Conservation (phyloP, 2,797 vertebrate species). For the Phaenicophaeus curvirostris region DNA sequence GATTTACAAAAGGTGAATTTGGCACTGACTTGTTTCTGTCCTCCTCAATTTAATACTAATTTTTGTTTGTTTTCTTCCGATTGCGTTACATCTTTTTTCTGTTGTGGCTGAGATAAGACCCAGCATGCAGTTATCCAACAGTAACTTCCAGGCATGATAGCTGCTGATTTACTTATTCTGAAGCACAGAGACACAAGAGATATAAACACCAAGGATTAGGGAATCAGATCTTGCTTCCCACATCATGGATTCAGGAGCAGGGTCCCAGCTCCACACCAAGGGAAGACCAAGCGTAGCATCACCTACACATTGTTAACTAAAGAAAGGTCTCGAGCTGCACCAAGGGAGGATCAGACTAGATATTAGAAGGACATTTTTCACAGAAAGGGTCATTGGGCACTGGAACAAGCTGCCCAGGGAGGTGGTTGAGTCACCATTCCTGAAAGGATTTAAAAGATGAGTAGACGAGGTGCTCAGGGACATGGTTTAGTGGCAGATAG, state of each 20-base stretch:
- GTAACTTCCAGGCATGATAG: neutral
- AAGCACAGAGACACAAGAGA: neutral
- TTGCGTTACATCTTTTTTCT: neutral
- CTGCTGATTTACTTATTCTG: neutral
- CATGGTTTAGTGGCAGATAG: no score
- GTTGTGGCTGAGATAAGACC: neutral
- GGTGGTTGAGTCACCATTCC: no score
- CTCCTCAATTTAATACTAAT: neutral
- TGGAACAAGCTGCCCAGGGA: no score
- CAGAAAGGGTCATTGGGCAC: no score
- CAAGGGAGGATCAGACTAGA: no score
- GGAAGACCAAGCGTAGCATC: neutral
- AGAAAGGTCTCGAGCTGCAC: no score
- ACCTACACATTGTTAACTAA: neutral
- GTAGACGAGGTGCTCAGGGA: no score
- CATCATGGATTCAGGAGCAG: neutral
- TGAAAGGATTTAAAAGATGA: no score
- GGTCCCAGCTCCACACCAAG: neutral
- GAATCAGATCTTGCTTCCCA: neutral
- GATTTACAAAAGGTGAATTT: conserved; percentile 22
- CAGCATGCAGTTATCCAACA: neutral
- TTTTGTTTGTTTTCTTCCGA: neutral
- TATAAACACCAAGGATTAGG: neutral
- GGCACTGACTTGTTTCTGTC: neutral
- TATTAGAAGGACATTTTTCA: no score